These are phyloP conservation scores for Atta colombica DNA, from an alignment of 1,140 invertebrate species.

Conservation along the genomic window DNA sequence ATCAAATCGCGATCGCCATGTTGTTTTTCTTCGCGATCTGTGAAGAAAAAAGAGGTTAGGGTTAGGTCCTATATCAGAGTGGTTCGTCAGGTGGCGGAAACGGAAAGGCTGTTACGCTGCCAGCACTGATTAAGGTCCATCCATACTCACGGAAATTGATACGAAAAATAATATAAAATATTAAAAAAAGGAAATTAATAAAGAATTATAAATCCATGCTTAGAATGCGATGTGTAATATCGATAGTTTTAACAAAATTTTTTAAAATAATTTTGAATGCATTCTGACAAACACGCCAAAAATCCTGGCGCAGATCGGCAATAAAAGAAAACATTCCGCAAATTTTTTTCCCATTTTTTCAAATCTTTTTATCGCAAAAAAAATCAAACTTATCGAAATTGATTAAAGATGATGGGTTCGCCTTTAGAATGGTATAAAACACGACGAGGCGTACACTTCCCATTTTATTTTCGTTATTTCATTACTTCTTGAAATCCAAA, in stretches of 20 bases:
- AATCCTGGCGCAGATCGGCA: neutral
- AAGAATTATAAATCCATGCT: neutral
- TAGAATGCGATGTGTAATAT: neutral
- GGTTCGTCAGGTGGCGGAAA: no score
- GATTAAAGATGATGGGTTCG: no score
- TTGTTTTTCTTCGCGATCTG: neutral
- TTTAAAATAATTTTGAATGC: neutral
- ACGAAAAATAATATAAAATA: neutral
- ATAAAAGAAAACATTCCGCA: neutral
- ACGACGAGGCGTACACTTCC: conserved; percentile 25
- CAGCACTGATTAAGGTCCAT: neutral
- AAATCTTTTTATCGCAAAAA: neutral
- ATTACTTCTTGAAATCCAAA: conserved; percentile 82
- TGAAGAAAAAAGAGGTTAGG: conserved; percentile 8
- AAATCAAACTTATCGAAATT: neutral
- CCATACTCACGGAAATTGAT: neutral
- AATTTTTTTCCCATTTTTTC: neutral
- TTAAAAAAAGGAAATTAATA: neutral
- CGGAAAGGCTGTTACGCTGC: no score
- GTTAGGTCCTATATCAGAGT: neutral
- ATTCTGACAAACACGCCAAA: neutral
- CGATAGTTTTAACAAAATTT: neutral
- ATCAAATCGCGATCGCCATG: conserved; percentile 9
- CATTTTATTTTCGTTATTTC: conserved; percentile 65
- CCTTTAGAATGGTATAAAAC: neutral